These are phyloP conservation scores for Lasaia peninsularis DNA, from an alignment of 1,140 invertebrate species.

Conservation along the genomic window DNA sequence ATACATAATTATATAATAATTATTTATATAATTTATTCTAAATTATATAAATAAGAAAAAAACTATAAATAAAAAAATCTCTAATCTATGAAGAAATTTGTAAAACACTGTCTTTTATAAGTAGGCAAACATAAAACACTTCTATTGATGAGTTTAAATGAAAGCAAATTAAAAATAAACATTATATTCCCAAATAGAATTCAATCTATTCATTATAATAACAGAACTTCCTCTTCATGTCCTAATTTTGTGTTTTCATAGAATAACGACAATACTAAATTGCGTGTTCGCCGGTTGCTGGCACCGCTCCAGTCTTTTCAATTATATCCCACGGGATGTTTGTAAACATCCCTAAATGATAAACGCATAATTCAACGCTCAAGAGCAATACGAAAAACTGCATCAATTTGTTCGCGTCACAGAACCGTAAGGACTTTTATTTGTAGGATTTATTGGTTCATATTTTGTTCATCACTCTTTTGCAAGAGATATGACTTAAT, in stretches of 20 bases:
- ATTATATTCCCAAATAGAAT: neutral
- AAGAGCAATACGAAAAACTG: slow-evolving; percentile 59
- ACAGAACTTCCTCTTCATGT: slow-evolving; percentile 7
- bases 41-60: too few relatives aligned
- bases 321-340: slow-evolving; percentile 62
- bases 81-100: too few relatives aligned
- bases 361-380: slow-evolving; percentile 69
- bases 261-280: slow-evolving; percentile 38
- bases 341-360: slow-evolving; percentile 73
- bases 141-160: too few relatives aligned
- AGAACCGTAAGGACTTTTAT: slow-evolving; percentile 54
- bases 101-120: too few relatives aligned
- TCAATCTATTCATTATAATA: neutral
- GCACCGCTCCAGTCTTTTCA: slow-evolving; percentile 72
- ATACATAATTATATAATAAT: too few relatives aligned
- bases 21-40: too few relatives aligned
- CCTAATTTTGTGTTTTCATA: slow-evolving; percentile 36
- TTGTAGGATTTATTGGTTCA: slow-evolving; percentile 38
- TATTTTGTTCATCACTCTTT: slow-evolving; percentile 32
- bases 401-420: slow-evolving; percentile 59
- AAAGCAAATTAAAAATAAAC: neutral
- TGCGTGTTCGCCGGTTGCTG: slow-evolving; percentile 50
- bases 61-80: too few relatives aligned
- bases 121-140: too few relatives aligned
- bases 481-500: slow-evolving; percentile 28